Base-by-base conservation (phyloP, 2,113 vertebrate species). In the Xyrauchen texanus region DNA sequence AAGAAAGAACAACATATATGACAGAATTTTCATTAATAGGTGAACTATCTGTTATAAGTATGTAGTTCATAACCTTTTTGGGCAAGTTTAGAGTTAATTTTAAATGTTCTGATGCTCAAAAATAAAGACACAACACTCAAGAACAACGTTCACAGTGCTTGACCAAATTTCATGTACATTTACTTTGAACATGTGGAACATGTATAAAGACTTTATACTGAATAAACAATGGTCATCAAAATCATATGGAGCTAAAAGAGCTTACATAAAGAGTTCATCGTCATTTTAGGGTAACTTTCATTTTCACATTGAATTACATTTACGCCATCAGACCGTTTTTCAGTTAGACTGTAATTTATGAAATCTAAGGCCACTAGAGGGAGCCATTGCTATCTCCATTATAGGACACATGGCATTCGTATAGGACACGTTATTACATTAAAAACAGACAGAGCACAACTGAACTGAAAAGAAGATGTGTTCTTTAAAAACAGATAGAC, bases 131-230 rank as follows among this genome's bases (percentile, higher is more conserved):
- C 89, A 79, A 58, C 9, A 86, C 91, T 90, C 90, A 92, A 93
- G 89, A 94, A 94, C 92, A 94, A 90, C 88, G 90, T 91, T 96
- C 95, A 96, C 94, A 95, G 94, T 95, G 94, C 94, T 95, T 94
- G 95, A 94, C 94, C 95, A 97, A 94, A 95, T 95, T 96, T 96
- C 95, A 96, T 95, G 95, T 96, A 96, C 94, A 94, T 98, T 96
- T 97, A 97, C 96, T 96, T 92, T 96, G 94, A 95, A 95, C 94
- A 95, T 96, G 94, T 95, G 94, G 94, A 95, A 97, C 89, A 90
- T 86, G 86, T 84, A 86, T 86, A 87, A 90, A 90, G 86, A 86
- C 85, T 80, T 90, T 82, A 95, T 95, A 94, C 92, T 94, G 94
- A 96, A 96, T 95, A 97, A 94, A 96, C 95, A 93, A 95, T 94